A percentile compares a stretch with the other conserved stretches of the same genome.
Evolutionary conservation across 2,113 vertebrate genomes (phyloP).

Genomic region (Speoplatyrhinus poulsoni): DNA sequence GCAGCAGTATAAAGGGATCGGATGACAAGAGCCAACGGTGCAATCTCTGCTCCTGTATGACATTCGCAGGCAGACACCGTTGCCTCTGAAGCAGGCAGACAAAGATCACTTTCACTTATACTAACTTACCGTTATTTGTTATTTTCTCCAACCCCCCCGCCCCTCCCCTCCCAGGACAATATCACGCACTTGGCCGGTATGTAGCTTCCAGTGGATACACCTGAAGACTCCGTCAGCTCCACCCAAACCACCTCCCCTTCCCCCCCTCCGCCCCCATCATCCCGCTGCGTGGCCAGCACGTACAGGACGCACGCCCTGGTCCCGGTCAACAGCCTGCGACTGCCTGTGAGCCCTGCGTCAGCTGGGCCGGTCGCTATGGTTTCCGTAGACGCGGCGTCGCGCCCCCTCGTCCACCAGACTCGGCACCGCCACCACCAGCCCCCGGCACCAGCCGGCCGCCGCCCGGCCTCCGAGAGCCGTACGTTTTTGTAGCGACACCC

Average conservation of each 20-base stretch:
- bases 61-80: no score
- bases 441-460: slow-evolving; percentile 41
- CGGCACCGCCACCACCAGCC: slow-evolving; percentile 39
- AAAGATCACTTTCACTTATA: slow-evolving; percentile 6
- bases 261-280: background rate
- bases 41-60: no score
- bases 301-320: slow-evolving; percentile 47
- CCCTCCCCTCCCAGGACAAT: slow-evolving; percentile 51
- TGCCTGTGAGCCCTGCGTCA: slow-evolving; percentile 35
- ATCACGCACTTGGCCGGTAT: slow-evolving; percentile 22
- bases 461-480: slow-evolving; percentile 36
- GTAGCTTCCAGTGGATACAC: slow-evolving; percentile 58
- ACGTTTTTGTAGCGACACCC: slow-evolving; percentile 39
- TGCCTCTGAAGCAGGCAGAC: background rate
- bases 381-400: slow-evolving; percentile 44
- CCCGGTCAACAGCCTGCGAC: slow-evolving; percentile 34
- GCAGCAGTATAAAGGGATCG: no score
- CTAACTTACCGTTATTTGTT: slow-evolving; percentile 18
- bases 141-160: slow-evolving; percentile 9
- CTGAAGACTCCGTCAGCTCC: slow-evolving; percentile 43
- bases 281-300: slow-evolving; percentile 20
- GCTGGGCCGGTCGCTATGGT: slow-evolving; percentile 45
- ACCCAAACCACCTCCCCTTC: slow-evolving; percentile 9
- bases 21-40: no score
- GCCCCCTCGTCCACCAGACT: slow-evolving; percentile 28